Evolutionary conservation across 1,140 invertebrate species (phyloP).

Genomic region (Akabosia matsudoensis): DNA sequence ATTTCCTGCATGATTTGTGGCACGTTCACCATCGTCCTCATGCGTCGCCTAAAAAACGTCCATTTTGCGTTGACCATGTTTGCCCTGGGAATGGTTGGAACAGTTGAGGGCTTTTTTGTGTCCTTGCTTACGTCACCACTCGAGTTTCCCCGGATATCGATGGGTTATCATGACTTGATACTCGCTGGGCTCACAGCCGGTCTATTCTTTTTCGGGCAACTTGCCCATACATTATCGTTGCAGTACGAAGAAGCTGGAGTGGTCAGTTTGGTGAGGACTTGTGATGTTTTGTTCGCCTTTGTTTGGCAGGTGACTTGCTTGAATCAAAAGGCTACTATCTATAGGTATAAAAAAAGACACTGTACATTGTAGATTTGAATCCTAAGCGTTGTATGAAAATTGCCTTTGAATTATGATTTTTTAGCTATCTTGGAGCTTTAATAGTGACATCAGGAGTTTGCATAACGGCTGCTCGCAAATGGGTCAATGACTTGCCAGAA

Average conservation of each 20-base stretch:
- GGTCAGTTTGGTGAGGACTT: slow-evolving; percentile 79
- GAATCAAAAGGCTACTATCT: not conserved
- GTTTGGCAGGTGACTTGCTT: slow-evolving; percentile 65
- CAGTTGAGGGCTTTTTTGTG: slow-evolving; percentile 13
- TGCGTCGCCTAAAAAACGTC: slow-evolving; percentile 31
- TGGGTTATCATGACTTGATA: not conserved
- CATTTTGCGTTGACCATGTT: slow-evolving; percentile 33
- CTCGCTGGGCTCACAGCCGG: not conserved
- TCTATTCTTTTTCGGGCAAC: slow-evolving; percentile 62
- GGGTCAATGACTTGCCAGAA: slow-evolving; percentile 64
- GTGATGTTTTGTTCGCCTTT: slow-evolving; percentile 86
- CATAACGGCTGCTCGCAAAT: slow-evolving; percentile 78
- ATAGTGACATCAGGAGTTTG: slow-evolving; percentile 79
- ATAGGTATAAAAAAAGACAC: slow-evolving; percentile 20
- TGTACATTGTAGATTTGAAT: not conserved
- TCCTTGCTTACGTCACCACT: not conserved
- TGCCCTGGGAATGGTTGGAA: not conserved
- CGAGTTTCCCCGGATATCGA: not conserved
- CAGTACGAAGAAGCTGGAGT: slow-evolving; percentile 85
- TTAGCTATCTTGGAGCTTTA: slow-evolving; percentile 75
- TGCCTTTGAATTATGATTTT: slow-evolving; percentile 60
- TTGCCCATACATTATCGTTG: slow-evolving; percentile 75
- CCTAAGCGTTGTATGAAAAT: not conserved
- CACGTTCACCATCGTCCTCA: slow-evolving; percentile 27
- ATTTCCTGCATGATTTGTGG: slow-evolving; percentile 26